A percentile compares a stretch with the other conserved stretches of the same genome.
These are phyloP conservation scores for Apolygus lucorum DNA, from an alignment of 1,140 invertebrate genomes.

Conservation along the genomic window DNA sequence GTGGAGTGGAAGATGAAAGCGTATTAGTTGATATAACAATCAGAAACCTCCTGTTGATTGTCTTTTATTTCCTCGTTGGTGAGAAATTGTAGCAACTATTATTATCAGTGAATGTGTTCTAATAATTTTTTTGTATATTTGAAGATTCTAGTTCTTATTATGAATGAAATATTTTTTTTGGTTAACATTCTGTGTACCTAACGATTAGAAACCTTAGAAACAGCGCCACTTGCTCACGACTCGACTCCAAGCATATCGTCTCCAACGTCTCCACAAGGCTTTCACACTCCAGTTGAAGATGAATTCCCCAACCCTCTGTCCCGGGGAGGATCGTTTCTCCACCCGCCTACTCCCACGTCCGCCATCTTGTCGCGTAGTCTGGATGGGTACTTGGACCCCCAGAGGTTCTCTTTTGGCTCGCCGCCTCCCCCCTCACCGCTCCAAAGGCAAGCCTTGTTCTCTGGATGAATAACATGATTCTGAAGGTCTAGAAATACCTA, in stretches of 20 bases:
- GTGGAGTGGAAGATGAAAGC: no score
- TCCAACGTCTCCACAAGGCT: constrained; percentile 51
- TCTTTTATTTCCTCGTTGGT: no score
- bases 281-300: constrained; percentile 49
- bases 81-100: no score
- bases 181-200: no score
- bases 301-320: constrained; percentile 45
- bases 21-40: no score
- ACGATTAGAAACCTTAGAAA: constrained; percentile 22
- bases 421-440: constrained; percentile 53
- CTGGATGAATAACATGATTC: not conserved
- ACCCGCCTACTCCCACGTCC: constrained; percentile 69
- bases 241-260: constrained; percentile 49
- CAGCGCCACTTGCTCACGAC: constrained; percentile 41
- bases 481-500: no score
- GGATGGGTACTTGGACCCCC: constrained; percentile 75
- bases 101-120: no score
- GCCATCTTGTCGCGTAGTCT: constrained; percentile 72
- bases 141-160: not conserved
- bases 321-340: constrained; percentile 36
- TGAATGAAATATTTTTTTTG: no score
- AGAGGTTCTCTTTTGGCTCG: constrained; percentile 64
- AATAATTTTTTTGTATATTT: no score
- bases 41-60: no score
- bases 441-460: constrained; percentile 22